Base-by-base conservation (phyloP, 2,797 vertebrate genomes). In the Sparus aurata region DNA sequence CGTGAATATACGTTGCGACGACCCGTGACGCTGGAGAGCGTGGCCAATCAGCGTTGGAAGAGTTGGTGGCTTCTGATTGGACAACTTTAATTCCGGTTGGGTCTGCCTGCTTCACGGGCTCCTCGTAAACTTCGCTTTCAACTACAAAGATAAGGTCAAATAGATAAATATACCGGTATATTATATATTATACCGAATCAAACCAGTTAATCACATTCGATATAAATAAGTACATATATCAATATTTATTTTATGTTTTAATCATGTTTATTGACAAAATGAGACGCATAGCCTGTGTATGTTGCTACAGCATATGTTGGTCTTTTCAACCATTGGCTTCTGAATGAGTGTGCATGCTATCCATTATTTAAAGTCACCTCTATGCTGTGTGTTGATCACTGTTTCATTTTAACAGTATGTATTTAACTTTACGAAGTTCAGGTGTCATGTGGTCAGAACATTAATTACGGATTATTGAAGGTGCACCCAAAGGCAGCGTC, bases 1-100 rank as follows among this genome's bases (percentile, higher is more conserved):
- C 17, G 73, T 90, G 94, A 94, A 96, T 96, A 73, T 0, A 3
- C 75, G 71, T 73, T 84, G 63, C 6, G 0, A 3, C 43, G 6
- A 25, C 53, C 22, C 0, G 23, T 82, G 87, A 90, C 47, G 50
- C 9, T 8, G 0, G 12, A 11, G 22, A 1, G 6, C 15, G 10
- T 13, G 83, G 74, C 95, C 95, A 96, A 96, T 96, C 88, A 88
- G 58, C 72, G 67, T 79, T 5, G 20, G 85, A 88, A 82, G 93
- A 95, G 93, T 91, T 96, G 96, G 93, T 95, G 81, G 30, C 68
- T 73, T 53, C 46, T 91, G 91, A 95, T 96, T 95, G 95, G 95
- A 70, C 78, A 46, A 50, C 27, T 77, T 62, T 59, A 85, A 81
- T 67, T 41, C n/a, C 20, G 64, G 53, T 43, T 46, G 46, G 30